Conservation (phyloP, 2,113 vertebrate species). For the Pogonocichla stellata region DNA sequence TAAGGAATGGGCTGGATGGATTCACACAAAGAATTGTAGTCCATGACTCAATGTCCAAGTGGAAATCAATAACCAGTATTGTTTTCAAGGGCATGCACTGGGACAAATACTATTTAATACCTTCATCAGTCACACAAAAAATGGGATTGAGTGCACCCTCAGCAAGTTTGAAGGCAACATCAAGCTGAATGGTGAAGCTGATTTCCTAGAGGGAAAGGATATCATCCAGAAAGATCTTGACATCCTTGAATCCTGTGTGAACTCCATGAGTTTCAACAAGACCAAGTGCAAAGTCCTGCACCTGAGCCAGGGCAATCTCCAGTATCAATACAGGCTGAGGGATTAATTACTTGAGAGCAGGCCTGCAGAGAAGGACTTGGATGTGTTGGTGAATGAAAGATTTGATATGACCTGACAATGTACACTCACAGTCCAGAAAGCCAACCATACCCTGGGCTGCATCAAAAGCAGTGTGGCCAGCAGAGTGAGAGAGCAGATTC, state of each 20-base stretch:
- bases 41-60: neutral
- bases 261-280: neutral
- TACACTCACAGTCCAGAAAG: neutral
- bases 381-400: neutral
- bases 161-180: neutral
- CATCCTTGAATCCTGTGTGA: neutral
- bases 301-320: neutral
- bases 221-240: neutral
- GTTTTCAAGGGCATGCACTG: neutral
- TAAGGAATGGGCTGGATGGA: neutral
- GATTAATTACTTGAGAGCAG: neutral
- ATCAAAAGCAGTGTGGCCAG: neutral
- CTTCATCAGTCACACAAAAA: rapidly evolving
- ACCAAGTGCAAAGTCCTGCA: neutral
- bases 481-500: neutral
- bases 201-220: neutral
- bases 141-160: neutral
- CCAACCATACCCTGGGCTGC: rapidly evolving
- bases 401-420: neutral
- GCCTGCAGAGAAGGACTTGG: neutral
- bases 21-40: neutral
- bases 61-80: neutral
- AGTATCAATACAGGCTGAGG: neutral
- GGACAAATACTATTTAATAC: neutral
- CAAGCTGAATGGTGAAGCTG: neutral